phyloP scores from a whole-genome alignment of 2,113 vertebrate species.

The Gnathonemus echidnorhynchus region DNA sequence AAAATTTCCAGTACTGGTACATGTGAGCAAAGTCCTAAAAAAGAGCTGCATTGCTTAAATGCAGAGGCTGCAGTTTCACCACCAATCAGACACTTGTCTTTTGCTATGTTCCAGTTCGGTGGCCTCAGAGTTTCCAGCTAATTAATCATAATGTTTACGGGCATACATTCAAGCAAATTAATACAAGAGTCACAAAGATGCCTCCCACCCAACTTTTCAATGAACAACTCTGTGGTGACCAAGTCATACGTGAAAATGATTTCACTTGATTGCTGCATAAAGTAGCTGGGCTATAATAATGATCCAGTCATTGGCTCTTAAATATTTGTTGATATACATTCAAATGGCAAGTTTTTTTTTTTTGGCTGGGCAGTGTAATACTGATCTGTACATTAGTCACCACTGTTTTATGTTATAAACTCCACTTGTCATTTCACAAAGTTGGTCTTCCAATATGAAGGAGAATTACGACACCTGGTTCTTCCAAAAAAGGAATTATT shows the following conservation, averaged over 20 bases:
- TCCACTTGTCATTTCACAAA: not conserved
- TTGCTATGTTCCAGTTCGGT: not conserved
- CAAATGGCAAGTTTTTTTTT: too few species aligned
- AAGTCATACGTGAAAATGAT: too few species aligned
- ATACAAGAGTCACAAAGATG: not conserved
- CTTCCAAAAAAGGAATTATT: not conserved
- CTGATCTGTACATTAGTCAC: not conserved
- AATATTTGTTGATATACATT: too few species aligned
- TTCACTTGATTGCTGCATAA: too few species aligned
- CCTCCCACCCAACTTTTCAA: not conserved
- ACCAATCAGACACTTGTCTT: not conserved
- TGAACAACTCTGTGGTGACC: not conserved
- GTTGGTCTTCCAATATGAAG: not conserved
- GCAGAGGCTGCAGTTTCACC: not conserved
- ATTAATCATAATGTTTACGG: not conserved
- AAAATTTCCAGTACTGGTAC: not conserved
- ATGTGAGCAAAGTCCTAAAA: not conserved
- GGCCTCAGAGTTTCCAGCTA: not conserved
- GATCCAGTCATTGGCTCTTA: too few species aligned
- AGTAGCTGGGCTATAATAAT: too few species aligned
- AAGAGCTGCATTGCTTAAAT: not conserved
- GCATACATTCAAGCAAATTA: conserved; percentile 11
- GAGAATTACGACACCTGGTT: not conserved
- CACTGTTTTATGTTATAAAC: not conserved
- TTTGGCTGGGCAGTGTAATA: not conserved